Conservation (phyloP, 2,888 invertebrate genomes). For the Phyto melanocephala region DNA sequence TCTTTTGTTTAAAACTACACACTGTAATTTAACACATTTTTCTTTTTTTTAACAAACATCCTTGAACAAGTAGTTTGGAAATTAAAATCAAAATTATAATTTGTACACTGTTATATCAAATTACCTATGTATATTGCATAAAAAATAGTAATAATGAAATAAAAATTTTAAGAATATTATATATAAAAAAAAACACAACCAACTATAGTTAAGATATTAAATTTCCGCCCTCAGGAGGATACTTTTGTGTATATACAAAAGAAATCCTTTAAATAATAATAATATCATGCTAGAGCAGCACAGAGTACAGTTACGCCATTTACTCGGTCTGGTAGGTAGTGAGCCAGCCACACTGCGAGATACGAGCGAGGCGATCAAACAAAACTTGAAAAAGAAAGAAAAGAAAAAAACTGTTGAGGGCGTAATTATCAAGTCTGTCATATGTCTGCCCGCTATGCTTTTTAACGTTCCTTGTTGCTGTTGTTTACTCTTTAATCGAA, state of each 20-base stretch:
- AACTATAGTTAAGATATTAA: conserved; percentile 69
- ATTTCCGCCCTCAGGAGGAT: conserved; percentile 74
- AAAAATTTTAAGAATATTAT: neutral
- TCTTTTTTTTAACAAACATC: conserved; percentile 42
- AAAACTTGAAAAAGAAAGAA: too few species aligned
- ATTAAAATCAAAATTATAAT: neutral
- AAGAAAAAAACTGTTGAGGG: conserved; percentile 54
- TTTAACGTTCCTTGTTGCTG: neutral
- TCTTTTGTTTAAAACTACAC: neutral
- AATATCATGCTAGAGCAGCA: conserved; percentile 16
- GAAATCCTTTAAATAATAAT: conserved; percentile 58
- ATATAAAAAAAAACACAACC: conserved; percentile 31
- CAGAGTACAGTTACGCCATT: conserved; percentile 54
- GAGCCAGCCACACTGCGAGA: neutral
- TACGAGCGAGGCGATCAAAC: neutral
- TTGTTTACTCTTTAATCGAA: conserved; percentile 1
- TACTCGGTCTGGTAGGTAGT: too few species aligned
- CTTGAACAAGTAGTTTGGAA: conserved; percentile 33
- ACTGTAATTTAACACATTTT: conserved; percentile 57
- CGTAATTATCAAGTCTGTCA: conserved; percentile 42
- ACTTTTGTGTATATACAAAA: neutral
- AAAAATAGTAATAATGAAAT: neutral
- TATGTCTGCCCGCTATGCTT: neutral
- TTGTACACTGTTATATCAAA: conserved; percentile 43
- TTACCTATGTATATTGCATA: conserved; percentile 40